Base-by-base conservation (phyloP, 2,888 invertebrate species). In the Brachypalpus laphriformis region DNA sequence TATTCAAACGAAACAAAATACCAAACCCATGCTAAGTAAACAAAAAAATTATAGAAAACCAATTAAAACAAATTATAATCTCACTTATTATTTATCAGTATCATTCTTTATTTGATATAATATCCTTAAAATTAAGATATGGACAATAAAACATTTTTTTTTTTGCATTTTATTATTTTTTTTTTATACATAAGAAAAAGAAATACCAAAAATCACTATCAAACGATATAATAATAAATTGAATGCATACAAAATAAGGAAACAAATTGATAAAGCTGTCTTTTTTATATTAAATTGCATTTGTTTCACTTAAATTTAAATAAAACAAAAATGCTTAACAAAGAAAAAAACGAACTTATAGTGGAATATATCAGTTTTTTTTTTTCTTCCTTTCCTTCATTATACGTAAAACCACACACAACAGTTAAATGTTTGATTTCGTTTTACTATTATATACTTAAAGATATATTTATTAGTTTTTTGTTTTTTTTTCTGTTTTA, bases 81-180 rank as follows among this genome's bases (percentile, higher is more conserved):
- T 74, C 57, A 65, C 83, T 83, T 83, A 83, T 68, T 80, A 83
- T 61, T 63, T 83, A 83, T 83, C 83, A 83, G 83, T 83, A 83
- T 83, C 83, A 57, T 78, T 83, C 74, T 83, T 83, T 83, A 83
- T 83, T 83, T 74, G 74, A 83, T 83, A 83, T 78, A 68, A 74
- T 83, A 74, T 74, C 57, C 83, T 83, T 74, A 83, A 78, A 83
- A 75, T 42, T 83, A 83, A 83, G 78, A 80, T 83, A 83, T 83
- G 83, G 83, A 83, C 83, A 83, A 74, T 78, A 51, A 63, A 68
- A 74, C 70, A 40, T 63, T 54, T 9, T 68, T 70, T 57, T 71
- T n/a, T n/a, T n/a, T n/a, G n/a, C n/a, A n/a, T n/a, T n/a, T n/a
- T n/a, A n/a, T 59, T 40, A 18, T 51, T 68, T 68, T 42, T 65